Percentiles rank a stretch among this genome's conserved stretches.
phyloP scores from a whole-genome alignment of 2,888 invertebrate genomes.

The Ypsolopha sequella region DNA sequence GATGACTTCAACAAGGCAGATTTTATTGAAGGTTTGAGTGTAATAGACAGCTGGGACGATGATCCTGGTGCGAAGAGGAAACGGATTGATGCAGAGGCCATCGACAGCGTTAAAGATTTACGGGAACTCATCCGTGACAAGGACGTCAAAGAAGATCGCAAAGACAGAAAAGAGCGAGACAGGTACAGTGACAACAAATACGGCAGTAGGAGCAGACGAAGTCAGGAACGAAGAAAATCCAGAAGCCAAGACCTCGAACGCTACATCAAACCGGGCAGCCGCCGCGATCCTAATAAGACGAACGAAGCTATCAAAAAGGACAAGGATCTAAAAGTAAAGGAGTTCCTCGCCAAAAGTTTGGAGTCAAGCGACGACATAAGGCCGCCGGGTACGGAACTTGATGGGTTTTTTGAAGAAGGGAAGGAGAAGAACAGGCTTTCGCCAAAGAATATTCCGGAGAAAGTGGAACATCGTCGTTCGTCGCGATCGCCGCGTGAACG shows the following conservation, averaged over 20 bases:
- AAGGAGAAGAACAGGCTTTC: conserved; percentile 11
- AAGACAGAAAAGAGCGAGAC: conserved; percentile 1
- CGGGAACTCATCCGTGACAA: conserved; percentile 30
- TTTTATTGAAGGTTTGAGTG: conserved; percentile 58
- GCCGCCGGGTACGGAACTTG: conserved; percentile 59
- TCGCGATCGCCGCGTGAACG: conserved; percentile 6
- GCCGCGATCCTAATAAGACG: conserved; percentile 55
- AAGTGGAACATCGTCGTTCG: not conserved
- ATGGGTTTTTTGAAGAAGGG: conserved; percentile 39
- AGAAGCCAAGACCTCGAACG: conserved; percentile 22
- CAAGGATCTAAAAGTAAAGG: conserved; percentile 57
- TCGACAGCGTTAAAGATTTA: conserved; percentile 37
- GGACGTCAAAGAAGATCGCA: not conserved
- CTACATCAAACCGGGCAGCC: conserved; percentile 52
- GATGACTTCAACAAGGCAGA: conserved; percentile 58
- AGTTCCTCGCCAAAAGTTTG: conserved; percentile 48
- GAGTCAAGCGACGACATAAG: conserved; percentile 44
- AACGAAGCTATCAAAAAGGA: conserved; percentile 54
- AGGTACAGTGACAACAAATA: not conserved
- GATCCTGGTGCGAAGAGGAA: conserved; percentile 17
- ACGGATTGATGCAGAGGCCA: conserved; percentile 22
- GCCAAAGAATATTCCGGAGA: not conserved
- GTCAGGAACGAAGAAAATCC: not conserved
- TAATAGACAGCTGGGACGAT: conserved; percentile 58
- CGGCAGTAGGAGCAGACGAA: not conserved